Evolutionary conservation across 2,113 vertebrate genomes (phyloP).

Genomic region (Notiomystis cincta): DNA sequence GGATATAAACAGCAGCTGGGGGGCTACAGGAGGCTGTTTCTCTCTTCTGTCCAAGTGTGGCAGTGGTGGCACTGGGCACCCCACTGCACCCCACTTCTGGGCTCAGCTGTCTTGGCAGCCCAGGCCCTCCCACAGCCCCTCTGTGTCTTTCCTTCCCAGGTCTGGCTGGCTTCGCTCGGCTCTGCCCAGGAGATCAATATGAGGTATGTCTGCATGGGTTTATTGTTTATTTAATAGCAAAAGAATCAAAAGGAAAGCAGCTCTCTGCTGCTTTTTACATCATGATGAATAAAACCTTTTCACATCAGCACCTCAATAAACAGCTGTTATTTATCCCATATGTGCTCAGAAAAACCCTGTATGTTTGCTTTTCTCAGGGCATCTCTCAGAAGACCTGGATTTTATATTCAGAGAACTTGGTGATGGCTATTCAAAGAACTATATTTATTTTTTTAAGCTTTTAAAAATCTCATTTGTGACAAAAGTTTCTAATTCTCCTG

Average conservation of each 20-base stretch:
- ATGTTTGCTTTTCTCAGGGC: not conserved
- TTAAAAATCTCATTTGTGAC: not conserved
- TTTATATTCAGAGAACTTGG: not conserved
- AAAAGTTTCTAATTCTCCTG: not conserved
- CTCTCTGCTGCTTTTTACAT: not conserved
- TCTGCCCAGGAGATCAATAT: conserved; percentile 96
- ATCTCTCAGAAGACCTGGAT: not conserved
- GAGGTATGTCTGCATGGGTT: conserved; percentile 72
- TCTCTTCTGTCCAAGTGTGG: not conserved
- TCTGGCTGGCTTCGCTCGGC: conserved; percentile 93
- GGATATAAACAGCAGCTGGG: too few species aligned
- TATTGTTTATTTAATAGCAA: not conserved
- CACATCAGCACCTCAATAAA: not conserved
- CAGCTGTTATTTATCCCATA: not conserved
- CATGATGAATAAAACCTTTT: not conserved
- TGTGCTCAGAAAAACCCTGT: not conserved
- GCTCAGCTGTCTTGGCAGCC: not conserved
- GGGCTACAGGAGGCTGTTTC: not conserved
- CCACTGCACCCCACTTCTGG: not conserved
- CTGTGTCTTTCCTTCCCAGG: conserved; percentile 68
- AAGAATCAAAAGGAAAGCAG: not conserved
- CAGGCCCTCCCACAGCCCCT: not conserved
- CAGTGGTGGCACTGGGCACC: too few species aligned
- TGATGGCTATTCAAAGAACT: not conserved
- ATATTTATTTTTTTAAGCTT: not conserved